phyloP scores from a whole-genome alignment of 2,113 vertebrate genomes.

The Upupa epops region DNA sequence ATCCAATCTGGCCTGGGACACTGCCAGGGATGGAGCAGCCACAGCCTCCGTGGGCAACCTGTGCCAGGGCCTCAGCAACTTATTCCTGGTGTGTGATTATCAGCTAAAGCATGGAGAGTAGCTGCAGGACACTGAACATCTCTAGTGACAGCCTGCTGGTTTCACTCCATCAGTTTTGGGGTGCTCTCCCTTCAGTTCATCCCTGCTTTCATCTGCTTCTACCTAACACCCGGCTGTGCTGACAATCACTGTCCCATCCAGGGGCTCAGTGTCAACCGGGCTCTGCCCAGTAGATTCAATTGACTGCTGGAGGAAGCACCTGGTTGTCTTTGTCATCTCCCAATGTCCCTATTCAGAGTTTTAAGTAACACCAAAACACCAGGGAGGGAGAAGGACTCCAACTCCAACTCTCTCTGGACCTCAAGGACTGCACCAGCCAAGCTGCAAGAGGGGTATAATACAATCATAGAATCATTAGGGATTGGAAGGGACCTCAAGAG shows the following conservation, averaged over 20 bases:
- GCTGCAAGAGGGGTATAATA: fast-evolving
- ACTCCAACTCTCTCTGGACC: not conserved
- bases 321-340: not conserved
- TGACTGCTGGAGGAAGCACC: not conserved
- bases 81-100: too few relatives aligned
- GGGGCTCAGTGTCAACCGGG: not conserved
- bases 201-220: not conserved
- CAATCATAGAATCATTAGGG: too few relatives aligned
- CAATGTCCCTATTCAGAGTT: not conserved
- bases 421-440: not conserved
- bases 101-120: not conserved
- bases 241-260: not conserved
- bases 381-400: not conserved
- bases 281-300: not conserved
- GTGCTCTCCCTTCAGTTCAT: not conserved
- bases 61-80: too few relatives aligned
- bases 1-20: too few relatives aligned
- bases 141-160: not conserved
- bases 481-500: too few relatives aligned
- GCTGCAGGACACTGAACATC: not conserved
- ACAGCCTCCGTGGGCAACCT: too few relatives aligned
- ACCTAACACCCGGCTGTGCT: not conserved
- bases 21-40: too few relatives aligned
- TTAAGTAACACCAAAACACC: not conserved
- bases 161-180: not conserved